Percentiles rank a stretch among this genome's conserved stretches.
phyloP scores from a whole-genome alignment of 2,888 invertebrate genomes.

The Machimus rusticus region DNA sequence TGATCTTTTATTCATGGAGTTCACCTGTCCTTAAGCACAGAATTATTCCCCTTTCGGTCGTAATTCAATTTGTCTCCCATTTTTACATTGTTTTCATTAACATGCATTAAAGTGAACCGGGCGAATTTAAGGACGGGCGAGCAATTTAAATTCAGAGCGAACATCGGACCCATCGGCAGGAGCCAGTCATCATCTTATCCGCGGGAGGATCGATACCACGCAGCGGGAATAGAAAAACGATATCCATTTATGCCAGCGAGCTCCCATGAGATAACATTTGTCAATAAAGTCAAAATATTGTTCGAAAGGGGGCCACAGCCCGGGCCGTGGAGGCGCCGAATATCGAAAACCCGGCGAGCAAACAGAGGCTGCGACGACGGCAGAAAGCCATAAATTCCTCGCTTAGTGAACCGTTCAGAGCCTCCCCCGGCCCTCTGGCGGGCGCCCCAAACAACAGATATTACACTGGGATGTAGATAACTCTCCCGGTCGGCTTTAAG shows the following conservation, averaged over 20 bases:
- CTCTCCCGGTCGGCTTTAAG: background rate
- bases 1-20: background rate
- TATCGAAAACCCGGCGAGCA: constrained; percentile 42
- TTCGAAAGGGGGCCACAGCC: constrained; percentile 12
- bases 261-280: constrained; percentile 43
- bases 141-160: constrained; percentile 21
- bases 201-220: constrained; percentile 20
- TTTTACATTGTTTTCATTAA: background rate
- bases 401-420: constrained; percentile 45
- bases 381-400: constrained; percentile 45
- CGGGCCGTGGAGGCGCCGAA: constrained; percentile 6
- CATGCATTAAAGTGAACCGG: background rate
- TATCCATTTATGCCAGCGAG: constrained; percentile 38
- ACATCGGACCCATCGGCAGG: background rate
- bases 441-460: constrained; percentile 8
- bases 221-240: constrained; percentile 30
- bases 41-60: background rate
- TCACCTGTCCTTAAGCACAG: background rate
- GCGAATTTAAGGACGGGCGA: background rate
- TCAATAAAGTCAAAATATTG: constrained; percentile 47
- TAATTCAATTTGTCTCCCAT: background rate
- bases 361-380: constrained; percentile 23
- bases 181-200: constrained; percentile 21
- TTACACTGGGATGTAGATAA: background rate
- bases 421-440: background rate